Evolutionary conservation across 2,113 vertebrate genomes (phyloP).

Genomic region (Prolemur simus): DNA sequence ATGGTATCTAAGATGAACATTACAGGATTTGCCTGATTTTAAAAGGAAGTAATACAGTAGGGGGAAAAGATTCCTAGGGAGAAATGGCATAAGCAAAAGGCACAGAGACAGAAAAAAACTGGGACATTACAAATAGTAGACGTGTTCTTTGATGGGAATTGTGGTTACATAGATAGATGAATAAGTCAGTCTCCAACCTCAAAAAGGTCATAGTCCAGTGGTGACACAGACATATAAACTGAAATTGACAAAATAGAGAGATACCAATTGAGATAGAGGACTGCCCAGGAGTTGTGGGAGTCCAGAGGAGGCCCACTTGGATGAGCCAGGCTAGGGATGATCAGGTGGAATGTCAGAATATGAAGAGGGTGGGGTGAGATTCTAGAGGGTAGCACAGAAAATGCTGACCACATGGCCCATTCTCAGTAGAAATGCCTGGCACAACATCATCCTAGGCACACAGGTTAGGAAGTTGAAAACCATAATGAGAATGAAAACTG

Average conservation of each 20-base stretch:
- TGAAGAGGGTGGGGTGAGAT: neutral
- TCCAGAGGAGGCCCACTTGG: neutral
- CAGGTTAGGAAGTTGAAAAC: neutral
- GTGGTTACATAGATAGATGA: neutral
- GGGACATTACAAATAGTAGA: neutral
- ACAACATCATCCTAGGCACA: neutral
- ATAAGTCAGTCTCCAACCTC: neutral
- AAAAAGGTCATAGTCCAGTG: neutral
- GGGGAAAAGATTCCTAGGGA: neutral
- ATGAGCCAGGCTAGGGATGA: neutral
- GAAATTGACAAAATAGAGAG: neutral
- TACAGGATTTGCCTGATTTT: neutral
- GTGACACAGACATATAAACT: neutral
- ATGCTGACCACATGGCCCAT: neutral
- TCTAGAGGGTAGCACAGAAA: neutral
- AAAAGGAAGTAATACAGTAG: neutral
- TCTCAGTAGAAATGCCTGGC: neutral
- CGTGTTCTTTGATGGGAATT: conserved; percentile 32
- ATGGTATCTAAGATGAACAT: neutral
- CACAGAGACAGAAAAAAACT: neutral
- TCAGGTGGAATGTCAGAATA: neutral
- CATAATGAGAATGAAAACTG: neutral
- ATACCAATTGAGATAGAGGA: neutral
- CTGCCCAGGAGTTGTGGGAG: neutral
- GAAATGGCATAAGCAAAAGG: neutral